These are phyloP conservation scores for Bombus superbus DNA, from an alignment of 1,140 invertebrate species.

Conservation along the genomic window DNA sequence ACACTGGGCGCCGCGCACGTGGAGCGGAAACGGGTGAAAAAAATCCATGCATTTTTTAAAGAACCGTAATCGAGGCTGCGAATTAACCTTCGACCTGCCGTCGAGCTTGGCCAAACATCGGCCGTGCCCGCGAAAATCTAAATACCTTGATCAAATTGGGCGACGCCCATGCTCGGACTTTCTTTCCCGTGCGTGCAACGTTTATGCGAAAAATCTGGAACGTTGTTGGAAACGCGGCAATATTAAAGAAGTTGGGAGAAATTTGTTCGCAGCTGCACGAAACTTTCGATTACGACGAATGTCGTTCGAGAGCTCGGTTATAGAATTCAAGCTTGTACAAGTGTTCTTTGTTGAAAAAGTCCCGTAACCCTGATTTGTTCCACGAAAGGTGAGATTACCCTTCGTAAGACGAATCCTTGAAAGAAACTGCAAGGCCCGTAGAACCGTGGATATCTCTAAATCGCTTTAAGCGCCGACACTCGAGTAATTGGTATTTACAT, in stretches of 20 bases:
- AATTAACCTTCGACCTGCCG: too few relatives aligned
- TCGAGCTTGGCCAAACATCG: too few relatives aligned
- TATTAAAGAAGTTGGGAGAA: not conserved
- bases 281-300: constrained; percentile 4
- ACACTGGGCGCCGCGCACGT: not conserved
- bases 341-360: not conserved
- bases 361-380: not conserved
- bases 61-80: not conserved
- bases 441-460: not conserved
- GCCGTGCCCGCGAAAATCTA: too few relatives aligned
- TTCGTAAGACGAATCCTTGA: not conserved
- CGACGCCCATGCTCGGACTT: too few relatives aligned
- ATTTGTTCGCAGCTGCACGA: not conserved
- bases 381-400: not conserved
- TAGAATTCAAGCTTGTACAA: not conserved
- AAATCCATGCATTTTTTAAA: not conserved
- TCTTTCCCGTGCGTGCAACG: not conserved
- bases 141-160: too few relatives aligned
- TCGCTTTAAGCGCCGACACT: not conserved
- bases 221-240: not conserved
- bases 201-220: not conserved
- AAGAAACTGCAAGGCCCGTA: not conserved
- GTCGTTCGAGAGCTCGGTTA: not conserved
- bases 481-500: not conserved
- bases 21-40: not conserved